phyloP scores from a whole-genome alignment of 2,113 vertebrate genomes.

The Arvicanthis niloticus region DNA sequence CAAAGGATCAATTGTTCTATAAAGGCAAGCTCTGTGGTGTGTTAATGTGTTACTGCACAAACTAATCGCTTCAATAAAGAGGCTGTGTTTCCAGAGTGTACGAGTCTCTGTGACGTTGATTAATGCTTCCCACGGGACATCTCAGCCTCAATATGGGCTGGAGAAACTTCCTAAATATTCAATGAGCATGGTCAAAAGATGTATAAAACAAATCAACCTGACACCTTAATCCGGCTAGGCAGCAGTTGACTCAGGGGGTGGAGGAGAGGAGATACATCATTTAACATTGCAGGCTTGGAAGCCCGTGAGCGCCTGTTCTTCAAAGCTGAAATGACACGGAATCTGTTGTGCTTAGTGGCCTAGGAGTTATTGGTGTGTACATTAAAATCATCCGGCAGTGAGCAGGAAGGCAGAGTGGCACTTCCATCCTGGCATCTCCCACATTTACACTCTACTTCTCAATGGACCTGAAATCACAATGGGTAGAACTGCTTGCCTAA shows the following conservation, averaged over 20 bases:
- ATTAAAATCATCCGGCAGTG: constrained; percentile 85
- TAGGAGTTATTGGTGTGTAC: constrained; percentile 89
- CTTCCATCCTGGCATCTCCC: constrained; percentile 68
- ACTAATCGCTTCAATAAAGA: constrained; percentile 93
- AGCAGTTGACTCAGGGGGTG: constrained; percentile 94
- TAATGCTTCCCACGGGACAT: constrained; percentile 93
- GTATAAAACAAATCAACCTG: constrained; percentile 96
- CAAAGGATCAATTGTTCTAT: constrained; percentile 91
- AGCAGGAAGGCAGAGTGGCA: constrained; percentile 77
- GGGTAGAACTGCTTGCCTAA: constrained; percentile 72
- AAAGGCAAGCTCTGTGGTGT: constrained; percentile 91
- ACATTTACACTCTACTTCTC: constrained; percentile 73
- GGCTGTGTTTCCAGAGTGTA: constrained; percentile 91
- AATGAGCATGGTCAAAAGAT: constrained; percentile 95
- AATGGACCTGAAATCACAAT: constrained; percentile 60
- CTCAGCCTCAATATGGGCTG: constrained; percentile 92
- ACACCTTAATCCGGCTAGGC: constrained; percentile 97
- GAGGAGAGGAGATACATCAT: constrained; percentile 93
- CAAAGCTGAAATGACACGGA: constrained; percentile 88
- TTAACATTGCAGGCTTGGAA: constrained; percentile 94
- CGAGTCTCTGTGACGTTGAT: constrained; percentile 91
- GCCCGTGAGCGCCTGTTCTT: constrained; percentile 93
- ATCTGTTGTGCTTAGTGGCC: constrained; percentile 88
- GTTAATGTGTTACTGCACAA: constrained; percentile 93
- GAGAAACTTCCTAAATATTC: constrained; percentile 95